Percentiles rank a stretch among this genome's conserved stretches.
Conservation (phyloP, 2,113 vertebrate genomes). For the Phalacrocorax aristotelis region DNA sequence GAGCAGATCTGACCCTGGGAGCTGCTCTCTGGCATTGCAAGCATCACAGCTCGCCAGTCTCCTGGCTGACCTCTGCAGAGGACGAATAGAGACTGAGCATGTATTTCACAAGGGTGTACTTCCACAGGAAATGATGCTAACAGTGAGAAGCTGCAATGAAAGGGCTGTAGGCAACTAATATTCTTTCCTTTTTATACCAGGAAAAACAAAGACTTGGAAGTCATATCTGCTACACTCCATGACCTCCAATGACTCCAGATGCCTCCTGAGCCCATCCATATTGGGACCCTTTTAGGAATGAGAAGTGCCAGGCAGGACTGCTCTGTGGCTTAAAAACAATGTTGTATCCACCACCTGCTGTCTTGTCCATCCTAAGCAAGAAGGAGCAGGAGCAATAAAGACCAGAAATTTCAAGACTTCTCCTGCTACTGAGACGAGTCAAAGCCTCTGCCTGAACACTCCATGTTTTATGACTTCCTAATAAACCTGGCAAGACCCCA, state of each 20-base stretch:
- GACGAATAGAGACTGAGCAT: not conserved
- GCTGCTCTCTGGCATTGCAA: not conserved
- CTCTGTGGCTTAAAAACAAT: not conserved
- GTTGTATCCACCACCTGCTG: fast-evolving
- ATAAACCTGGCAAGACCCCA: not conserved
- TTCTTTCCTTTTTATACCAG: not conserved
- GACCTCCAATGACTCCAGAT: not conserved
- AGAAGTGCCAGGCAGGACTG: not conserved
- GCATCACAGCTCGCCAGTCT: fast-evolving
- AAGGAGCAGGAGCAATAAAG: not conserved
- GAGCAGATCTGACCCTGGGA: not conserved
- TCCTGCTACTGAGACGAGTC: not conserved
- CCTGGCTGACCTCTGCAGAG: not conserved
- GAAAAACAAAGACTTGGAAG: not conserved
- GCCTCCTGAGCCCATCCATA: fast-evolving
- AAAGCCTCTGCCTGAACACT: not conserved
- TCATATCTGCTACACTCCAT: not conserved
- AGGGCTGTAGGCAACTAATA: not conserved
- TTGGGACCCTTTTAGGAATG: not conserved
- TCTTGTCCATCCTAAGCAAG: not conserved
- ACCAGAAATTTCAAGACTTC: not conserved
- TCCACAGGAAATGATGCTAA: not conserved
- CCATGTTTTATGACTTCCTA: not conserved
- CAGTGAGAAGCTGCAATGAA: not conserved
- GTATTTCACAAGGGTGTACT: not conserved